Evolutionary conservation across 2,797 vertebrate genomes (phyloP).

Genomic region (Odontamblyopus lacepedii): DNA sequence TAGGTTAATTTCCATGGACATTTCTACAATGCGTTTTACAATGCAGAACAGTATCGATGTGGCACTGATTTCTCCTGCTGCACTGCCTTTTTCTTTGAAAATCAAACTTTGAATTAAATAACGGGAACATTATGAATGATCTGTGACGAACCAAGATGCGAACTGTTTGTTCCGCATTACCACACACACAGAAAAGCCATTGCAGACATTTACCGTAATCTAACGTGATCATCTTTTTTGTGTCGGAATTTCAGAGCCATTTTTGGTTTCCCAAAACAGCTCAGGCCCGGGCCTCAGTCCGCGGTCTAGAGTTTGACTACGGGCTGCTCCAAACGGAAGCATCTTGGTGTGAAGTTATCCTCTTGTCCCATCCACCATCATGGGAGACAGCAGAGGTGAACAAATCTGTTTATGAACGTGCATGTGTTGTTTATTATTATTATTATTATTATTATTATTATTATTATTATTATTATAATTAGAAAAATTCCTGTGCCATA

Average conservation of each 20-base stretch:
- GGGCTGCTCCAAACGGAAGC: slow-evolving; percentile 45
- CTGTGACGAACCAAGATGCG: background rate
- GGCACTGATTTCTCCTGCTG: slow-evolving; percentile 19
- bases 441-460: background rate
- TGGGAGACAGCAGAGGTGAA: slow-evolving; percentile 84
- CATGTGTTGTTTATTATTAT: no score
- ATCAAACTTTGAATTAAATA: slow-evolving; percentile 2
- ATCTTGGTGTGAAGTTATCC: slow-evolving; percentile 42
- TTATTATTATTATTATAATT: no score
- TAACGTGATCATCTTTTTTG: slow-evolving; percentile 24
- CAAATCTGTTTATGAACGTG: background rate
- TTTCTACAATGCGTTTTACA: accelerated
- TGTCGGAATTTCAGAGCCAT: slow-evolving; percentile 70
- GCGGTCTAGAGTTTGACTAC: slow-evolving; percentile 77
- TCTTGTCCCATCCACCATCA: slow-evolving; percentile 54
- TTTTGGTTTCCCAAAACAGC: slow-evolving; percentile 68
- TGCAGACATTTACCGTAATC: background rate
- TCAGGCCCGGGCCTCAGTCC: slow-evolving; percentile 81
- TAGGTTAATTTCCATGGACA: background rate
- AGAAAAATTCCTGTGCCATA: background rate
- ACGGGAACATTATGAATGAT: background rate
- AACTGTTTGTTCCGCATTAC: accelerated
- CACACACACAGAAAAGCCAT: accelerated
- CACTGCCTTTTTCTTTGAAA: slow-evolving; percentile 25
- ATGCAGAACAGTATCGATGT: background rate